Evolutionary conservation across 92 coral and sea anemone species (phyloP).

Genomic region (Palythoa grandis): DNA sequence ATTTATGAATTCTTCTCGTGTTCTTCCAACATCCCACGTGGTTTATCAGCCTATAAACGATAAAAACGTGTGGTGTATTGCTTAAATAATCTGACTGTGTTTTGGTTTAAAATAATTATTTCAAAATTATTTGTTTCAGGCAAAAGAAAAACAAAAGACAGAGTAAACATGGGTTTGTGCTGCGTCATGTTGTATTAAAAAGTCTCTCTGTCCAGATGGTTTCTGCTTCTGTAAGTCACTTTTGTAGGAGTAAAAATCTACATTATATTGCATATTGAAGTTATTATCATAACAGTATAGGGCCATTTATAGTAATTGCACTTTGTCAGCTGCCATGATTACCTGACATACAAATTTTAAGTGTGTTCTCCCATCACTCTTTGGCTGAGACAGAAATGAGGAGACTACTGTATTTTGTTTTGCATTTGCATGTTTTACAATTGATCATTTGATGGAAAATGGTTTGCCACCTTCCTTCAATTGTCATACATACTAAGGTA

Average conservation of each 20-base stretch:
- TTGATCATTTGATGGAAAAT: too few relatives aligned
- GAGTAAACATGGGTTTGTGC: slow-evolving; percentile 84
- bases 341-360: not conserved
- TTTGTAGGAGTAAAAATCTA: too few relatives aligned
- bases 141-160: slow-evolving; percentile 54
- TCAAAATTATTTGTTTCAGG: slow-evolving; percentile 13
- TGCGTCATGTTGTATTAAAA: slow-evolving; percentile 86
- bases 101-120: not conserved
- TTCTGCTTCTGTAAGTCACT: slow-evolving; percentile 91
- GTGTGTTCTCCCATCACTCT: not conserved
- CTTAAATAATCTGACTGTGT: too few relatives aligned
- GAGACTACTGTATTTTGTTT: not conserved
- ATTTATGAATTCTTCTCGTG: too few relatives aligned
- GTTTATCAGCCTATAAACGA: too few relatives aligned
- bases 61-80: too few relatives aligned
- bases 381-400: not conserved
- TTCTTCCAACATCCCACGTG: too few relatives aligned
- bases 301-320: not conserved
- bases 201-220: slow-evolving; percentile 90
- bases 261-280: not conserved
- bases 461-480: too few relatives aligned
- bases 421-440: not conserved
- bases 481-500: too few relatives aligned
- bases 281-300: not conserved
- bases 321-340: too few relatives aligned